Base-by-base conservation (phyloP, 2,888 invertebrate genomes). In the Thyatira batis region DNA sequence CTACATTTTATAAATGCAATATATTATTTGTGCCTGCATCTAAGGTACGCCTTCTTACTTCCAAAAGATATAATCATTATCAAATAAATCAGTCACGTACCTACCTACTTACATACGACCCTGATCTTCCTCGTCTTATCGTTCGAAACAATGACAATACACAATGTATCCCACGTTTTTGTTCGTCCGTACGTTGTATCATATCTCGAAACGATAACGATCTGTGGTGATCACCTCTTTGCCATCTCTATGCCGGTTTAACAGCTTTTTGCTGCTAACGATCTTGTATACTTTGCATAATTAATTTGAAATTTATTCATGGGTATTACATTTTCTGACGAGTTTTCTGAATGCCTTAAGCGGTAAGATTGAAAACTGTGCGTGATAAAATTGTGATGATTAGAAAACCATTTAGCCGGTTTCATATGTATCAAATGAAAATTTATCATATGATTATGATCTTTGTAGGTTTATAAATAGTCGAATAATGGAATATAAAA, bases 151-250 rank as follows among this genome's bases (percentile, higher is more conserved):
- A 69, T 71, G 67, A 76, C 75, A 73, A 72, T 69, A 64, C 56
- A 71, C 64, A 66, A 71, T 65, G 64, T 52, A 55, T 65, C 81
- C 71, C 82, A 82, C 81, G 80, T 78, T 82, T 82, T 82, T 80
- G 66, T 77, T 56, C 33, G 61, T 64, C 65, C 66, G 65, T 63
- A 67, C 60, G 63, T 73, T 70, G 67, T 68, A 73, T 80, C 76
- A 78, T 71, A 67, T 63, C 69, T 62, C 62, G 63, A 76, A 71
- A 73, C 64, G 73, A 73, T 76, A 73, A 74, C 63, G 62, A 70
- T 67, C 65, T 48, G 55, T 53, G 65, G 66, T 70, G 60, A 62
- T 57, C 45, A 52, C 50, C 44, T 53, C 51, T 53, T 56, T 61
- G 51, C 46, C 45, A 13, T 13, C 4, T 33, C 33, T 13, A 33